Conservation (phyloP, 2,797 vertebrate genomes). For the Falco novaeseelandiae region DNA sequence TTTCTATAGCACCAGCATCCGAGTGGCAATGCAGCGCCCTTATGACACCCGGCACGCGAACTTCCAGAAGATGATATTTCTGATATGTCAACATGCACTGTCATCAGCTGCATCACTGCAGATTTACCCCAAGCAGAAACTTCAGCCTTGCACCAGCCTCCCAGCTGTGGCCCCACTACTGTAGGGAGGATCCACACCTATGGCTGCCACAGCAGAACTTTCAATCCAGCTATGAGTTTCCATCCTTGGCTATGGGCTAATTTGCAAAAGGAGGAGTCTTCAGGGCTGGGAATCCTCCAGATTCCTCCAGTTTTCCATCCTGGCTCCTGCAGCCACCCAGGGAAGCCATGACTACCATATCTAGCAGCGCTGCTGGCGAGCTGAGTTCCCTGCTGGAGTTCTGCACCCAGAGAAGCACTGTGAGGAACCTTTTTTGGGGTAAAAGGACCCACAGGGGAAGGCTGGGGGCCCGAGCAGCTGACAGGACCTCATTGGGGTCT, state of each 20-base stretch:
- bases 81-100: fast-evolving
- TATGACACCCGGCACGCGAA: background rate
- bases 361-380: background rate
- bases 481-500: background rate
- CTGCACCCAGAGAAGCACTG: background rate
- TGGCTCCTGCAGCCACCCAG: background rate
- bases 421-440: fast-evolving
- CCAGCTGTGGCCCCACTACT: fast-evolving
- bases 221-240: background rate
- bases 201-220: background rate
- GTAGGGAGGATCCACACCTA: background rate
- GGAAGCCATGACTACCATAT: background rate
- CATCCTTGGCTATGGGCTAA: background rate
- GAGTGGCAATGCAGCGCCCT: background rate
- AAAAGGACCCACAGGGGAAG: background rate
- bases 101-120: background rate
- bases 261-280: background rate
- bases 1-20: background rate
- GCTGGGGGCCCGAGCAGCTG: fast-evolving
- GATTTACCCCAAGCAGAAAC: background rate
- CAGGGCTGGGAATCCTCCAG: background rate
- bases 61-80: background rate
- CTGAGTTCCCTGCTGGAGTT: background rate
- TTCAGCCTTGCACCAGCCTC: background rate
- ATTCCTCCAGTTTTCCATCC: background rate